These are phyloP conservation scores for Scopus umbretta DNA, from an alignment of 2,113 vertebrate genomes.

Conservation along the genomic window DNA sequence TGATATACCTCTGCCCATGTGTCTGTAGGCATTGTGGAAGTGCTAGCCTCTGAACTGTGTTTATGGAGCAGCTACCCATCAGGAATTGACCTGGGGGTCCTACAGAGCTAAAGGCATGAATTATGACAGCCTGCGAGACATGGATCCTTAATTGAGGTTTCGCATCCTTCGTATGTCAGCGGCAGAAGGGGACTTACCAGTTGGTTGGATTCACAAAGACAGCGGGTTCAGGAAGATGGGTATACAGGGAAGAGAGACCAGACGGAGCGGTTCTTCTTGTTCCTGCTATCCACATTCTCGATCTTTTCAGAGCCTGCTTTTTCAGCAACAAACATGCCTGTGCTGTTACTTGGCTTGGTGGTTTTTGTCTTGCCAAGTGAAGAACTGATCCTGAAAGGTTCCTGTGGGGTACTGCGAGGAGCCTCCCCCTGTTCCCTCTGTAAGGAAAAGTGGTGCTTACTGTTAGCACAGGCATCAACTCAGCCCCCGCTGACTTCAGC, in stretches of 20 bases:
- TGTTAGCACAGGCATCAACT: not conserved
- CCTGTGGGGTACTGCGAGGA: not conserved
- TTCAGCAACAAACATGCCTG: not conserved
- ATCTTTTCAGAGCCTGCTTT: constrained; percentile 30
- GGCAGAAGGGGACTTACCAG: not conserved
- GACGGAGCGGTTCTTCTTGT: constrained; percentile 56
- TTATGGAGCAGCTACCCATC: not conserved
- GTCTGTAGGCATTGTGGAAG: not conserved
- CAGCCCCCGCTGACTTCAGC: not conserved
- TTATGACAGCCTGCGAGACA: not conserved
- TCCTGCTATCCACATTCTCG: not conserved
- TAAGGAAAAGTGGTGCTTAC: not conserved
- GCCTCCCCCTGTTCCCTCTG: not conserved
- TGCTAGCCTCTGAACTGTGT: not conserved
- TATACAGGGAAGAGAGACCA: not conserved
- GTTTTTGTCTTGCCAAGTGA: not conserved
- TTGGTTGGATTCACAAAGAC: not conserved
- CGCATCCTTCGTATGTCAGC: accelerated
- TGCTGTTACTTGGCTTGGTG: not conserved
- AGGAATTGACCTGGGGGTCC: not conserved
- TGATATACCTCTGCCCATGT: not conserved
- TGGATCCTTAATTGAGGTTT: not conserved
- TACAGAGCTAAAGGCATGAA: not conserved
- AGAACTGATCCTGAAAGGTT: not conserved
- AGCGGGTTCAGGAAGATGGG: not conserved